A percentile compares a stretch with the other conserved stretches of the same genome.
phyloP scores from a whole-genome alignment of 2,113 vertebrate genomes.

The Ailuropoda melanoleuca region DNA sequence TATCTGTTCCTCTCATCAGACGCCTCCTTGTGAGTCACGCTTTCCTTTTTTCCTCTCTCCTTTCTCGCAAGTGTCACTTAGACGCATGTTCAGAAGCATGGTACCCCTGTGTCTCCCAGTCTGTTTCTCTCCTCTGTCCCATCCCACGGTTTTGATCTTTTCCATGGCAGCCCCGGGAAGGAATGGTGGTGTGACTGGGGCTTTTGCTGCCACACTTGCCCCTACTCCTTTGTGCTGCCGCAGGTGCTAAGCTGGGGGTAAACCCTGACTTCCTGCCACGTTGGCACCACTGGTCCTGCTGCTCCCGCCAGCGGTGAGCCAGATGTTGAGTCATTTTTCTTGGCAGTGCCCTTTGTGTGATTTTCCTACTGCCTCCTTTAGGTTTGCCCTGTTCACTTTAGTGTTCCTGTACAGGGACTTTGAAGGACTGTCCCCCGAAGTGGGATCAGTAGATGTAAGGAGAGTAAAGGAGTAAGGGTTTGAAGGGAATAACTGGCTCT shows the following conservation, averaged over 20 bases:
- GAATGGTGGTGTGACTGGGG: neutral
- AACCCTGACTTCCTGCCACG: neutral
- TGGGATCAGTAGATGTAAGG: neutral
- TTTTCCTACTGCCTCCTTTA: neutral
- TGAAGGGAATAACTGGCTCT: neutral
- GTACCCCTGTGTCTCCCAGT: neutral
- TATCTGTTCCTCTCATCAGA: neutral
- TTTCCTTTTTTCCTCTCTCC: neutral
- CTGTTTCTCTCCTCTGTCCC: neutral
- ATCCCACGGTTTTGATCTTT: neutral
- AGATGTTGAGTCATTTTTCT: neutral
- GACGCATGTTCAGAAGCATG: neutral
- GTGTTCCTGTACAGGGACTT: neutral
- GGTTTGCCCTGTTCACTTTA: neutral
- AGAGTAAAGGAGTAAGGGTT: neutral
- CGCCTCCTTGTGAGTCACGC: neutral
- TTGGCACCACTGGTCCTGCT: neutral
- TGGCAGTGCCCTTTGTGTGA: neutral
- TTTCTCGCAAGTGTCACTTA: neutral
- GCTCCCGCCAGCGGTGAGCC: neutral
- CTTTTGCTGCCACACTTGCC: neutral
- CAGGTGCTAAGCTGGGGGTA: neutral
- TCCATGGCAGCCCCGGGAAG: neutral
- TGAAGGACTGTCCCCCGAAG: neutral
- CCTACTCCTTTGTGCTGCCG: neutral